Conservation (phyloP, 2,113 vertebrate species). For the Pedionomus torquatus region DNA sequence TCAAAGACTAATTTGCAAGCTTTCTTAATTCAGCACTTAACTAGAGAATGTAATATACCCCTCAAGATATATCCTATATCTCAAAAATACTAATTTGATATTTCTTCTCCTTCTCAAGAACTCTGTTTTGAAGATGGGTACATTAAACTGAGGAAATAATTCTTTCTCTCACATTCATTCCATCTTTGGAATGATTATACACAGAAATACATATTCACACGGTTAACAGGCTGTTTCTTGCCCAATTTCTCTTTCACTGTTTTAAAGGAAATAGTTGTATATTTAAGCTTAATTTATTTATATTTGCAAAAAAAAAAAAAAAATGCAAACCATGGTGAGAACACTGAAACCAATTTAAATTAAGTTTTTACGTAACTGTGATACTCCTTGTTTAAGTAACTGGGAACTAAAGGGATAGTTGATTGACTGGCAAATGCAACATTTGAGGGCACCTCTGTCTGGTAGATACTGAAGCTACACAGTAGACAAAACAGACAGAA, state of each 20-base stretch:
- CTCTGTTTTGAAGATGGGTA: not conserved
- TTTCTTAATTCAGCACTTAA: not conserved
- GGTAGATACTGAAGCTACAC: not conserved
- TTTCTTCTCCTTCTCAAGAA: not conserved
- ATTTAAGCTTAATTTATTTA: not conserved
- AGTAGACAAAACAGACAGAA: not conserved
- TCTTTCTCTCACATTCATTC: not conserved
- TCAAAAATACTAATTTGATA: constrained; percentile 15
- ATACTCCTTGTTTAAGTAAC: not conserved
- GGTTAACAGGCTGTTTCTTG: not conserved
- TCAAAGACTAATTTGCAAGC: constrained; percentile 6
- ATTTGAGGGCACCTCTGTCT: not conserved
- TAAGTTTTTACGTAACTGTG: not conserved
- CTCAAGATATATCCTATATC: no score
- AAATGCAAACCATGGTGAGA: not conserved
- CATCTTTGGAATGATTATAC: not conserved
- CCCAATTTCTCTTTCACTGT: not conserved
- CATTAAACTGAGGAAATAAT: not conserved
- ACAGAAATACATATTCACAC: not conserved
- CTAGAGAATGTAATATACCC: not conserved
- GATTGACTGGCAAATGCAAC: not conserved
- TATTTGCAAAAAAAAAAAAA: not conserved
- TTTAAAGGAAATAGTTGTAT: not conserved
- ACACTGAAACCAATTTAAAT: not conserved
- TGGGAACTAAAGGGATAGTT: not conserved